These are phyloP conservation scores for Syrista parreyssii DNA, from an alignment of 2,888 invertebrate genomes.

Conservation along the genomic window DNA sequence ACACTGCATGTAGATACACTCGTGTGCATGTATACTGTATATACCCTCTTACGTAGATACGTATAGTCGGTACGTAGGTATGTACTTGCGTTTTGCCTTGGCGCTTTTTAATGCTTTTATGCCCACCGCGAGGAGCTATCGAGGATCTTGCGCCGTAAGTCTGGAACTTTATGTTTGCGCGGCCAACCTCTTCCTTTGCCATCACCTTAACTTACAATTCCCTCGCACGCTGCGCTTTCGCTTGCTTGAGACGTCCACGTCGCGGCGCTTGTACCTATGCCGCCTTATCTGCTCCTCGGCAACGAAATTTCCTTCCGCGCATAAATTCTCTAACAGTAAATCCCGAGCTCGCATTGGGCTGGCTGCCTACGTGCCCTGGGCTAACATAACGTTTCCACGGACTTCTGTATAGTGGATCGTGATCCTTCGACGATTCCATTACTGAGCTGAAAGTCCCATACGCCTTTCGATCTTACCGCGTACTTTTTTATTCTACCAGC, in stretches of 20 bases:
- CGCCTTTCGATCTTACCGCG: background rate
- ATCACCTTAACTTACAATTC: conserved; percentile 66
- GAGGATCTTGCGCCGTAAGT: conserved; percentile 66
- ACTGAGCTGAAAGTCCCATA: background rate
- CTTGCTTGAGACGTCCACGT: conserved; percentile 63
- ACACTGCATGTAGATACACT: conserved; percentile 12
- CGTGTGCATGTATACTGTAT: background rate
- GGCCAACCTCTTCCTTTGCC: conserved; percentile 64
- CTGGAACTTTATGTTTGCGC: conserved; percentile 66
- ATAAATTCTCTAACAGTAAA: conserved; percentile 40
- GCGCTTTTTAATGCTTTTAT: conserved; percentile 59
- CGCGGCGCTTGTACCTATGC: conserved; percentile 30
- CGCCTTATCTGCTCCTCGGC: conserved; percentile 33
- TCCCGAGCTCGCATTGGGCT: background rate
- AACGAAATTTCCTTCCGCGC: conserved; percentile 47
- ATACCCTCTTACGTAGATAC: background rate
- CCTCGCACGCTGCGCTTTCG: conserved; percentile 53
- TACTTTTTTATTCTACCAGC: background rate
- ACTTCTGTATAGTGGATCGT: background rate
- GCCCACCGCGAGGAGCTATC: conserved; percentile 64
- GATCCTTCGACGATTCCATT: background rate
- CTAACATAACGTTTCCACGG: conserved; percentile 10
- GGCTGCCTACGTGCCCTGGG: conserved; percentile 8
- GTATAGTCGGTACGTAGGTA: background rate
- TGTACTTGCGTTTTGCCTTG: conserved; percentile 50